Percentiles rank a stretch among this genome's conserved stretches.
phyloP scores from a whole-genome alignment of 2,113 vertebrate species.

The Eretmochelys imbricata region DNA sequence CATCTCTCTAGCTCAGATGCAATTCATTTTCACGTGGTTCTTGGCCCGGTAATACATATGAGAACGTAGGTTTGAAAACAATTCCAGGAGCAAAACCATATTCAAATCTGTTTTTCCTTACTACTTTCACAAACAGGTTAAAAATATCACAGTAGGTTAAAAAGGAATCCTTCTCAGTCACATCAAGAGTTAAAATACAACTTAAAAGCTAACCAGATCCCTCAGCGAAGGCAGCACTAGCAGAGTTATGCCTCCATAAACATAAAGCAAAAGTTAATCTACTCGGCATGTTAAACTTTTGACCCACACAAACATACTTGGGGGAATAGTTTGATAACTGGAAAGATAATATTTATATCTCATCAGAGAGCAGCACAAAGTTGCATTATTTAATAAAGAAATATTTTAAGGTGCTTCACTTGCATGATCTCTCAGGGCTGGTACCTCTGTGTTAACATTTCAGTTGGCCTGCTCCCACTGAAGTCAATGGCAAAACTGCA shows the following conservation, averaged over 20 bases:
- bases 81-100: neutral
- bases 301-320: neutral
- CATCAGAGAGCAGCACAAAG: neutral
- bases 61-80: neutral
- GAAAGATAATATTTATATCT: neutral
- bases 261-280: neutral
- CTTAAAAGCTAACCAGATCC: neutral
- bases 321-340: neutral
- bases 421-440: neutral
- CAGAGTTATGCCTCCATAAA: neutral
- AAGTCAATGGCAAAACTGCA: neutral
- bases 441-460: neutral
- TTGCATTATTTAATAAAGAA: neutral
- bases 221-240: neutral
- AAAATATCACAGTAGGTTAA: neutral
- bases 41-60: neutral
- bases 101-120: neutral
- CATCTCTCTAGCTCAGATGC: neutral
- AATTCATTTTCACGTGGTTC: neutral
- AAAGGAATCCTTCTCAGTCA: neutral
- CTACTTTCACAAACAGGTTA: neutral
- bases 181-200: neutral
- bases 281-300: neutral
- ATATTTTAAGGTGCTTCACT: neutral
- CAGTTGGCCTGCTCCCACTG: neutral